phyloP scores from a whole-genome alignment of 92 coral and sea anemone genomes.

The Siderastrea siderea region DNA sequence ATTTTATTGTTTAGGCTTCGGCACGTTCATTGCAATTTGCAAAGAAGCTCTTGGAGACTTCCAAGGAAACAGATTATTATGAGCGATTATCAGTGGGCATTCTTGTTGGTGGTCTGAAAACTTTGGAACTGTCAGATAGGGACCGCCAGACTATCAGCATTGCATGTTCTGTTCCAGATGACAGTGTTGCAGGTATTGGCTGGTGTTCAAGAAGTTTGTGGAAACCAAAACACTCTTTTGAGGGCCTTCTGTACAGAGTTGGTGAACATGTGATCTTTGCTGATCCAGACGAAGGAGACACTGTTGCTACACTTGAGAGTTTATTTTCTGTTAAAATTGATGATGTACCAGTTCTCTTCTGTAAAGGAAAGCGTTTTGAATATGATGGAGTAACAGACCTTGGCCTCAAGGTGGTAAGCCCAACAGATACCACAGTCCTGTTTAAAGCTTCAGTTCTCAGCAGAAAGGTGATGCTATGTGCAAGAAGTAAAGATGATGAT shows the following conservation, averaged over 20 bases:
- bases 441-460: conserved; percentile 72
- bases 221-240: conserved; percentile 77
- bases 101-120: conserved; percentile 75
- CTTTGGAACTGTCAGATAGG: conserved; percentile 53
- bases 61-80: conserved; percentile 42
- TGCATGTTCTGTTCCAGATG: conserved; percentile 34
- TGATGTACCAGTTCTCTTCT: conserved; percentile 43
- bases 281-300: conserved; percentile 76
- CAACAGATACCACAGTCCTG: conserved; percentile 64
- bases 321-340: conserved; percentile 66
- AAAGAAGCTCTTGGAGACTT: conserved; percentile 57
- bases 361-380: conserved; percentile 38
- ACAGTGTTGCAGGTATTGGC: conserved; percentile 62
- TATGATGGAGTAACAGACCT: conserved; percentile 48
- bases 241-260: conserved; percentile 78
- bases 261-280: conserved; percentile 76
- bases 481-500: conserved; percentile 37
- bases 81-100: conserved; percentile 58
- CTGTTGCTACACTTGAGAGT: conserved; percentile 62
- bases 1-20: conserved; percentile 61
- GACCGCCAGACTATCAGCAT: conserved; percentile 59
- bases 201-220: conserved; percentile 72
- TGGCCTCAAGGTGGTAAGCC: conserved; percentile 44
- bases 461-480: conserved; percentile 77
- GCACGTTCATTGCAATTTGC: conserved; percentile 73